Base-by-base conservation (phyloP, 2,113 vertebrate species). In the Amblyopsis rosae region DNA sequence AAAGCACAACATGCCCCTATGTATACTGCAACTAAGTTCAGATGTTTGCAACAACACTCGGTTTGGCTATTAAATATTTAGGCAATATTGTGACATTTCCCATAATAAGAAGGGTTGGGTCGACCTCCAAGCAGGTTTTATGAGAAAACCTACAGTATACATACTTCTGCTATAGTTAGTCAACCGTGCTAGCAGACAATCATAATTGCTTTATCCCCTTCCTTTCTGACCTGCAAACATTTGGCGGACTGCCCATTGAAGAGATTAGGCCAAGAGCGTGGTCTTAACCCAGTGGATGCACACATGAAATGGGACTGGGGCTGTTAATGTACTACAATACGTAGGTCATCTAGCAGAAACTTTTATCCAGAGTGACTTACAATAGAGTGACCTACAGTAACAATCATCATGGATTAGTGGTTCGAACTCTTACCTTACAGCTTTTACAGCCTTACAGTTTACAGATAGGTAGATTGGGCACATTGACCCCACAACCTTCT, bases 221-320 rank as follows among this genome's bases (percentile, higher is more conserved):
- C 80, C 83, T 88, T 87, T 83, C 86, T 81, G 85, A 74, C 79
- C 70, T 77, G 72, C 73, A 82, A 70, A 76, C 73, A 82, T 79
- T 69, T 71, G 65, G 82, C 70, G 65, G 74, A 26, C 51, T 48
- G 70, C 68, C 77, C 67, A 56, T n/a, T 63, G 69, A 54, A 62
- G 75, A 84, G 71, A 76, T 72, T 70, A 68, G 55, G 57, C 71
- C 10, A 45, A 64, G 67, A 35, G 48, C 1, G 67, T 80, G 70
- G 48, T 59, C 65, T 48, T n/a, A 73, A 74, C 80, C 79, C 85
- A 33, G 26, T 80, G 80, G 87, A 77, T 26, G 70, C 65, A 48
- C 19, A 70, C 65, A 82, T 87, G 87, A 88, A 90, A 82, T 81
- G 75, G 76, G 77, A 79, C 73, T 60, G 9, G 72, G 2, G 41